A percentile compares a stretch with the other conserved stretches of the same genome.
These are phyloP conservation scores for Vanacampus margaritifer DNA, from an alignment of 2,113 vertebrate genomes.

Conservation along the genomic window DNA sequence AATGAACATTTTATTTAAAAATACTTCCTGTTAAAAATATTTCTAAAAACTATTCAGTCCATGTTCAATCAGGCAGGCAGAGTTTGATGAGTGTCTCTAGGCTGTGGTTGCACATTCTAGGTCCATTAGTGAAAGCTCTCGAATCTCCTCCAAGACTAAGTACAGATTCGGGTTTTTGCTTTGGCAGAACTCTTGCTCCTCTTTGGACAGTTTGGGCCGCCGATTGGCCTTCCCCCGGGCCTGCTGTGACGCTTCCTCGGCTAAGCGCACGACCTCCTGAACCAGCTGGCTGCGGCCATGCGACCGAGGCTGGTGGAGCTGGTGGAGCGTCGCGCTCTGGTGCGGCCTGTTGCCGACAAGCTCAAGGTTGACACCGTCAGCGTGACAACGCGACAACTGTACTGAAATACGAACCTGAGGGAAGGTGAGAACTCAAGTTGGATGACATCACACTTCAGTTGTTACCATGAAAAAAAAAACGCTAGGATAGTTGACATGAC, in stretches of 20 bases:
- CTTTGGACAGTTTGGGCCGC: slow-evolving; percentile 60
- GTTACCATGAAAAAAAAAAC: neutral
- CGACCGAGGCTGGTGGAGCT: slow-evolving; percentile 7
- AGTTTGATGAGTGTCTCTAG: neutral
- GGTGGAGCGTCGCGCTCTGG: neutral
- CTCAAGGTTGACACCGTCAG: slow-evolving; percentile 78
- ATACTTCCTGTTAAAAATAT: neutral
- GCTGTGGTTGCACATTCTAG: neutral
- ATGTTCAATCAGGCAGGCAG: neutral
- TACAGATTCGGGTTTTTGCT: slow-evolving; percentile 82
- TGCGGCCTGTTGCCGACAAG: slow-evolving; percentile 75
- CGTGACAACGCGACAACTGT: slow-evolving; percentile 76
- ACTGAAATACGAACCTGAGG: slow-evolving; percentile 83
- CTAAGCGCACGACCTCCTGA: slow-evolving; percentile 80
- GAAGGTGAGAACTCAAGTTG: neutral
- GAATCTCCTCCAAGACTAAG: slow-evolving; percentile 86
- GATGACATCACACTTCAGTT: neutral
- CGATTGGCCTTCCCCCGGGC: slow-evolving; percentile 63
- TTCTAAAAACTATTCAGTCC: neutral
- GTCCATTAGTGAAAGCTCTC: slow-evolving; percentile 79
- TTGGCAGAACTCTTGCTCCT: slow-evolving; percentile 81
- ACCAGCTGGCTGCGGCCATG: slow-evolving; percentile 74
- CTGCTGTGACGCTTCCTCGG: slow-evolving; percentile 75
- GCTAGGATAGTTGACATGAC: no score
- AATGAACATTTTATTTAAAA: neutral